Evolutionary conservation across 2,888 invertebrate species (phyloP), one percentile per base, ranked within the genome.

Genomic region (Aspidiotus destructor): DNA sequence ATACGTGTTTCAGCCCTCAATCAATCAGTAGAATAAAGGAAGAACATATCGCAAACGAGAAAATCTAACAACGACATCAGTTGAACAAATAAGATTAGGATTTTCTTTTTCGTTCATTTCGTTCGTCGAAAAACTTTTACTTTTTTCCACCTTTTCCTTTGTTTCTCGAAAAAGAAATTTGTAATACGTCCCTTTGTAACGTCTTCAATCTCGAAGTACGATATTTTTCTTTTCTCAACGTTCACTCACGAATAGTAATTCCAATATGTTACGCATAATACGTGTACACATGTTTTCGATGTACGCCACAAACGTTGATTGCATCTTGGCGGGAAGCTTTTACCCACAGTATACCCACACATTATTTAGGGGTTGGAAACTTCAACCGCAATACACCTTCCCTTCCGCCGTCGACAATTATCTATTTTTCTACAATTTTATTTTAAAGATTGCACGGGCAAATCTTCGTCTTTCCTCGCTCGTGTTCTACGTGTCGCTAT

Each of bases 241-340:
- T 11, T n/a, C 10, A n/a, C 48, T n/a, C 11, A n/a, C 48, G 48
- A 48, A n/a, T 13, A n/a, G 48, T 11, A 11, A 13, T 11, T n/a
- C 11, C 11, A 48, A 48, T 13, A n/a, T n/a, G 48, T 11, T n/a
- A n/a, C 11, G 48, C 11, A 11, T 48, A 58, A 58, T 28, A 40
- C 13, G 10, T 10, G 5, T 57, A 48, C 57, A 41, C 16, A 67
- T 67, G 67, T 67, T 67, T 67, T 52, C 48, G 60, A 67, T 48
- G 67, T 60, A 67, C 52, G 60, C 58, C 48, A 48, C 48, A 48
- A 41, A 48, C 58, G 48, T 41, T 58, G 67, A 67, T 67, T 67
- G 67, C 67, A 57, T 67, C 67, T 67, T 67, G 44, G 60, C 60
- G 48, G 60, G 60, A 57, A 58, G 67, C 67, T 48, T 58, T 48